Evolutionary conservation across 1,140 invertebrate genomes (phyloP), one percentile per base, ranked within the genome.

Genomic region (Drosophila rhopaloa): DNA sequence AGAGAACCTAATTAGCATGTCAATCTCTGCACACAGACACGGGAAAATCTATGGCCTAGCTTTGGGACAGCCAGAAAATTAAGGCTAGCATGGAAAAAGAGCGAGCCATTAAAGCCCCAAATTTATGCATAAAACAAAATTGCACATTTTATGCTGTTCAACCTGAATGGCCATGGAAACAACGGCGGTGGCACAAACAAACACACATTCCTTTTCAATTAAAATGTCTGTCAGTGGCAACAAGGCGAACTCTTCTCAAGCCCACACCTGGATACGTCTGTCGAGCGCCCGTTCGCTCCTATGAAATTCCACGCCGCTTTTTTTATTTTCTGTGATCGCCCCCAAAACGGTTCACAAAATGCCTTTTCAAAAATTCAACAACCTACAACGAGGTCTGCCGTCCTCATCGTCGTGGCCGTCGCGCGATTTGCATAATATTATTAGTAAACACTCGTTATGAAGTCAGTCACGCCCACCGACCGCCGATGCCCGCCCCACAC

Each of bases 401-500:
- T 59, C 59, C 41, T 46, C 63, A 59, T 40, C 37, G 60, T 65
- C 80, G 56, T 73, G 43, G 60, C 71, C 65, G 76, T 55, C 57
- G 71, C 65, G 46, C 81, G 85, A 89, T 89, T 89, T 89, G 84
- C 84, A 89, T 89, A 89, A 89, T 89, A 90, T 89, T 89, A 89
- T 89, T 89, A 89, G 84, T 89, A 89, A 89, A 89, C 84, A 89
- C 85, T 90, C 84, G 84, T 89, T 90, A 89, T 89, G 81, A 89
- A 89, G 84, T 89, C 85, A 56, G 73, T 54, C 56, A 57, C 84
- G 58, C 57, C 43, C 24, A 14, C 11, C 29, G 5, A 0, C 27
- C 27, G 1, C 47, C 13, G 11, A 35, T 19, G 55, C 24, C 72
- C 65, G 73, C 50, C 61, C 47, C 65, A 66, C 55, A 58, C 63